Evolutionary conservation across 2,113 vertebrate genomes (phyloP), one percentile per base, ranked within the genome.

Genomic region (Sula dactylatra): DNA sequence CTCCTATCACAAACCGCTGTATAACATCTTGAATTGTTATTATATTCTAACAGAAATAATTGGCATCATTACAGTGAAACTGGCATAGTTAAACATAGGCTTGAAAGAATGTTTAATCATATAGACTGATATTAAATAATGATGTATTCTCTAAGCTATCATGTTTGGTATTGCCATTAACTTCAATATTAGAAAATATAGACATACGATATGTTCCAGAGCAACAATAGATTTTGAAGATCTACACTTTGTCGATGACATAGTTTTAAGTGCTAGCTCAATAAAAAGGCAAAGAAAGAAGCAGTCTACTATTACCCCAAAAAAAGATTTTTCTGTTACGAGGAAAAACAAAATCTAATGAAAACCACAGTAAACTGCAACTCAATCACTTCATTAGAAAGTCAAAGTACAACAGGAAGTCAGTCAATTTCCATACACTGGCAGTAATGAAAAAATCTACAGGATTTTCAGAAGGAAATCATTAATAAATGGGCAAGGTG

Each of bases 1-100:
- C 52, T 92, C 89, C 83, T 74, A 70, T 85, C 72, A 65, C 56
- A 91, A 89, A 74, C 49, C 49, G 79, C 36, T 34, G 19, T 0
- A 79, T 36, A 94, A 84, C 66, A 82, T 82, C 89, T 94, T 94
- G 78, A 91, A 87, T 13, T 79, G 34, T 67, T 87, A 67, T 36
- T 38, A n/a, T n/a, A 61, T 47, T 50, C 26, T 49, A 86, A 67
- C 8, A 59, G 54, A 76, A 97, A 71, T 47, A 36, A 77, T 50
- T 85, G 42, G 40, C 38, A 58, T 45, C 15, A 73, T 77, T 82
- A 73, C 16, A 44, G 47, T 36, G 31, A 19, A 70, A 36, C 34
- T 72, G 50, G 17, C 16, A 66, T 24, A 56, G 31, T 67, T 70
- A 85, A 62, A 65, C 17, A 40, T 0, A 76, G 69, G 19, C n/a